A percentile compares a stretch with the other conserved stretches of the same genome.
Evolutionary conservation across 1,140 invertebrate species (phyloP).

Genomic region (Anadara kagoshimensis): DNA sequence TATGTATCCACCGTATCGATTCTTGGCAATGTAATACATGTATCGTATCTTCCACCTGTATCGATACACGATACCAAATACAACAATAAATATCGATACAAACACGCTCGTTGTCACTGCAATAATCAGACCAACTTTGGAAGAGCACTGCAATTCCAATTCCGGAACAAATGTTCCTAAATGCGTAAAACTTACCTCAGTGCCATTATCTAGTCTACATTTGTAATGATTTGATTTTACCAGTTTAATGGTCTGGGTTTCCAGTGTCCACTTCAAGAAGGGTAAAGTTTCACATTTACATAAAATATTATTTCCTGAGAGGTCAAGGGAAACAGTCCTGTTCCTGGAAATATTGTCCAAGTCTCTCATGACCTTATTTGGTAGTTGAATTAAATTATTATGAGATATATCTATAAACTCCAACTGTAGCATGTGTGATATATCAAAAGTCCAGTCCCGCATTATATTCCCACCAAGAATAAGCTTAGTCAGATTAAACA

Average conservation of each 20-base stretch:
- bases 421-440: neutral
- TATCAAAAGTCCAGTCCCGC: neutral
- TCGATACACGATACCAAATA: constrained; percentile 12
- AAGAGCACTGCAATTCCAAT: constrained; percentile 11
- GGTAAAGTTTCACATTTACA: constrained; percentile 12
- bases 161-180: neutral
- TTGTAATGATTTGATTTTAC: neutral
- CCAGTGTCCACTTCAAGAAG: constrained; percentile 28
- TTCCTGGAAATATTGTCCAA: neutral
- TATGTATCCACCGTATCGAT: constrained; percentile 5
- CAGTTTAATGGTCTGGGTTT: neutral
- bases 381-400: neutral
- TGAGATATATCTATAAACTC: constrained; percentile 25
- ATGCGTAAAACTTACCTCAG: neutral
- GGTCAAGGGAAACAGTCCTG: constrained; percentile 10
- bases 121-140: neutral
- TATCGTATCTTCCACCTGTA: constrained; percentile 54
- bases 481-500: constrained; percentile 5
- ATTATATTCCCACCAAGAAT: constrained; percentile 10
- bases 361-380: neutral
- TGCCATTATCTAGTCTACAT: neutral
- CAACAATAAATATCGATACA: neutral
- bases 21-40: constrained; percentile 43
- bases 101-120: neutral
- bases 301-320: constrained; percentile 18